Evolutionary conservation across 2,888 invertebrate genomes (phyloP), one percentile per base, ranked within the genome.

Genomic region (Conchocele bisecta): DNA sequence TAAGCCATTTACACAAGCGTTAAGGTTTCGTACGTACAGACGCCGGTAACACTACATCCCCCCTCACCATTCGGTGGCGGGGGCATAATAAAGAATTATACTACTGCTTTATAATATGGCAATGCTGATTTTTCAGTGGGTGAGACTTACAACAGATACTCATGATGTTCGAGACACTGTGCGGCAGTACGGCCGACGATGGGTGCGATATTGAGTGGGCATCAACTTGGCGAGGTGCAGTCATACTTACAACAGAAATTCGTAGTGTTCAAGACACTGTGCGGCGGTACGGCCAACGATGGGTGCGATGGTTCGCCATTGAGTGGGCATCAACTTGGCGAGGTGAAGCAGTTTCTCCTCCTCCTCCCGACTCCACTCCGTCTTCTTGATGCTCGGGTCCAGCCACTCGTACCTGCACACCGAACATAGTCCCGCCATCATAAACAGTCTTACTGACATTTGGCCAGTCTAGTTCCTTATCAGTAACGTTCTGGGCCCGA

Each of bases 121-220:
- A n/a, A n/a, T n/a, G n/a, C n/a, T n/a, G n/a, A n/a, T n/a, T n/a
- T n/a, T n/a, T n/a, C n/a, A n/a, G n/a, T n/a, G n/a, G n/a, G n/a
- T 31, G 1, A 54, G n/a, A 94, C 95, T 94, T 93, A 97, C 96
- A 98, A 93, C 83, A 98, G 93, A 92, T 96, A 97, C 93, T 99
- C 98, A 92, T 98, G 99, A 92, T 98, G 94, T 89, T 99, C 99
- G 74, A 99, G 93, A 90, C 99, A 99, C 91, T 99, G 99, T 0
- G 99, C 98, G 3, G 99, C 99, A 0, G 99, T 99, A 58, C 99
- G 94, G 3, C 99, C 99, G 89, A 99, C 98, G 75, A 99, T 99
- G 0, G 99, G 99, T 1, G 99, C 99, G 80, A 99, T 99, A 99
- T 90, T 99, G 99, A 0, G 99, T 99, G 0, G 99, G 99, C 99